These are phyloP conservation scores for Lonchura striata DNA, from an alignment of 2,113 vertebrate genomes.

Conservation along the genomic window DNA sequence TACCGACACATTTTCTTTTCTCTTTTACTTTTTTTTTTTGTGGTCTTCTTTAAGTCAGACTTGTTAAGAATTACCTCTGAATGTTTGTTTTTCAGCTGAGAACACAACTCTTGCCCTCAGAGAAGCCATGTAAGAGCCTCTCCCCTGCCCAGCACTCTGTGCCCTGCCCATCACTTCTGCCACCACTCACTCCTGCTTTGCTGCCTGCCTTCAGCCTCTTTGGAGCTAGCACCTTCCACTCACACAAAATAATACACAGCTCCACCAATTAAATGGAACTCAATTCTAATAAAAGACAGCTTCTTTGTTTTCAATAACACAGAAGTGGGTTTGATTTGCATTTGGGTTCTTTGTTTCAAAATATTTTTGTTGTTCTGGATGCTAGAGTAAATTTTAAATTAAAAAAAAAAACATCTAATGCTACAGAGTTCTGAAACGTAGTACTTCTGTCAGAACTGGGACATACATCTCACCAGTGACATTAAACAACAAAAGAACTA, in stretches of 20 bases:
- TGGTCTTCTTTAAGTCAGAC: neutral
- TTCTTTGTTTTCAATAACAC: neutral
- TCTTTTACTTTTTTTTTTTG: neutral
- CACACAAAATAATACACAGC: too few species aligned
- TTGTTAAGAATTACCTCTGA: too few species aligned
- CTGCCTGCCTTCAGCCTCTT: neutral
- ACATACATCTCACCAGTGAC: neutral
- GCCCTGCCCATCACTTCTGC: accelerated
- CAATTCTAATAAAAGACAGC: neutral
- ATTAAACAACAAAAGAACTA: neutral
- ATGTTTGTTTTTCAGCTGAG: neutral
- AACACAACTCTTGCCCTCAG: neutral
- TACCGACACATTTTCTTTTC: accelerated
- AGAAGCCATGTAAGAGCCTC: neutral
- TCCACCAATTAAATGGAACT: neutral
- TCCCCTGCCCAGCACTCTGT: neutral
- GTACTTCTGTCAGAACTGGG: neutral
- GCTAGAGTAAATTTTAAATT: neutral
- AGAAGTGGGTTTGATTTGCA: neutral
- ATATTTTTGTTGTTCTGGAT: neutral
- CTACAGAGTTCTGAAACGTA: neutral
- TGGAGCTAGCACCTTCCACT: neutral
- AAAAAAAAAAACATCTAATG: neutral
- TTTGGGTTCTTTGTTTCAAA: neutral
- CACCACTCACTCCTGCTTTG: neutral